Evolutionary conservation across 1,140 invertebrate species (phyloP).

Genomic region (Elymnias hypermnestra): DNA sequence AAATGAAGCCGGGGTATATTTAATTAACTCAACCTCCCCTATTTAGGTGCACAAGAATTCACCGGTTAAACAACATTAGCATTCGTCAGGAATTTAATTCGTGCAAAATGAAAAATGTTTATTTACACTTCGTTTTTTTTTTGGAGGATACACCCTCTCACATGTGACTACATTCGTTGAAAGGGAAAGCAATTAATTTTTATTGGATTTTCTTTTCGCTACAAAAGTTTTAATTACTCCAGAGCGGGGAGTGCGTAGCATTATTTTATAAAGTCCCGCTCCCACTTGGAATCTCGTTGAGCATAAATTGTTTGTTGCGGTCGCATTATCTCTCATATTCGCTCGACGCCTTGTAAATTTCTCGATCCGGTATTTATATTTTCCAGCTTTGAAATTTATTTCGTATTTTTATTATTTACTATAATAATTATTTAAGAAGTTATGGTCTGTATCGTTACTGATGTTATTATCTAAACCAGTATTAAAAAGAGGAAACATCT

Average conservation of each 20-base stretch:
- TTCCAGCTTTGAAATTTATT: neutral
- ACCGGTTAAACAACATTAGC: constrained; percentile 69
- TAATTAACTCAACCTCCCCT: constrained; percentile 68
- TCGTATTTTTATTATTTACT: too few relatives aligned
- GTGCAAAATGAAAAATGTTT: constrained; percentile 55
- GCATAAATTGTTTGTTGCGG: constrained; percentile 59
- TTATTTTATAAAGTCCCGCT: constrained; percentile 45
- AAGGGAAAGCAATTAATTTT: constrained; percentile 54
- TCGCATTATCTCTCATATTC: constrained; percentile 49
- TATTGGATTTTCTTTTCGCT: constrained; percentile 58
- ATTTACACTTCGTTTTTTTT: constrained; percentile 38
- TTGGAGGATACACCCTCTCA: constrained; percentile 40
- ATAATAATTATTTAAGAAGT: too few relatives aligned
- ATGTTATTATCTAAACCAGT: too few relatives aligned
- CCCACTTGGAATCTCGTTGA: constrained; percentile 21
- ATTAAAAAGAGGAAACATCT: too few relatives aligned
- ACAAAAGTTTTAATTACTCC: constrained; percentile 60
- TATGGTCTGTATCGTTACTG: too few relatives aligned
- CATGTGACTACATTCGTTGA: constrained; percentile 36
- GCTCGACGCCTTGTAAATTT: constrained; percentile 37
- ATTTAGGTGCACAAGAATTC: constrained; percentile 69
- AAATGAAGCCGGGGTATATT: constrained; percentile 66
- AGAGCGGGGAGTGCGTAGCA: constrained; percentile 33
- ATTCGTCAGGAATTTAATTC: constrained; percentile 70
- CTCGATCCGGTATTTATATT: constrained; percentile 30